Conservation (phyloP, 1,140 invertebrate species). For the Tetramorium parvispinum region DNA sequence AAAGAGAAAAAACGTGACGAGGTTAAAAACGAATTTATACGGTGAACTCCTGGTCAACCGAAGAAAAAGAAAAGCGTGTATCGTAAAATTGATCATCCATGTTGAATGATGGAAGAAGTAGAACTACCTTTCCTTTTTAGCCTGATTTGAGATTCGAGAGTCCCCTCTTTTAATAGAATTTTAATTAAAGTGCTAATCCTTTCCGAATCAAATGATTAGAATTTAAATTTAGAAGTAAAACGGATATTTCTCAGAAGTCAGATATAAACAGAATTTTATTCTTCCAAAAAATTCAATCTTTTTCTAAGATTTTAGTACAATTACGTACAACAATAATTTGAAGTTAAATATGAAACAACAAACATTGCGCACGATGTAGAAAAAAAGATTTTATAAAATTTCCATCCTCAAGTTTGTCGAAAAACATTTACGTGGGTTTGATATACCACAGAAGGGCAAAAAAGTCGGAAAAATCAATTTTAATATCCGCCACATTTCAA, state of each 20-base stretch:
- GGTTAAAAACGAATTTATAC: constrained; percentile 27
- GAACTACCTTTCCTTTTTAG: neutral
- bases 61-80: constrained; percentile 4
- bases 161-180: neutral
- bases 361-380: neutral
- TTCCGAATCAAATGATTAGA: neutral
- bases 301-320: neutral
- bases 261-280: neutral
- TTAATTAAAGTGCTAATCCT: neutral
- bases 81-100: constrained; percentile 13
- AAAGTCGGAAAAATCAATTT: neutral
- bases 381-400: neutral
- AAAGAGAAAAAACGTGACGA: neutral
- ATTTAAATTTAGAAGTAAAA: neutral
- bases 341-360: neutral
- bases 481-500: neutral
- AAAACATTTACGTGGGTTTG: neutral
- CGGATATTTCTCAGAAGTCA: too few relatives aligned
- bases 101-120: neutral
- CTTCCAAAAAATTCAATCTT: neutral
- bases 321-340: neutral
- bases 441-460: neutral
- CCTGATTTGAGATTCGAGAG: neutral
- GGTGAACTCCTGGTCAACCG: neutral
- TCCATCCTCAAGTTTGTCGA: neutral